A percentile compares a stretch with the other conserved stretches of the same genome.
These are phyloP conservation scores for Podarcis cretensis DNA, from an alignment of 2,113 vertebrate species.

Conservation along the genomic window DNA sequence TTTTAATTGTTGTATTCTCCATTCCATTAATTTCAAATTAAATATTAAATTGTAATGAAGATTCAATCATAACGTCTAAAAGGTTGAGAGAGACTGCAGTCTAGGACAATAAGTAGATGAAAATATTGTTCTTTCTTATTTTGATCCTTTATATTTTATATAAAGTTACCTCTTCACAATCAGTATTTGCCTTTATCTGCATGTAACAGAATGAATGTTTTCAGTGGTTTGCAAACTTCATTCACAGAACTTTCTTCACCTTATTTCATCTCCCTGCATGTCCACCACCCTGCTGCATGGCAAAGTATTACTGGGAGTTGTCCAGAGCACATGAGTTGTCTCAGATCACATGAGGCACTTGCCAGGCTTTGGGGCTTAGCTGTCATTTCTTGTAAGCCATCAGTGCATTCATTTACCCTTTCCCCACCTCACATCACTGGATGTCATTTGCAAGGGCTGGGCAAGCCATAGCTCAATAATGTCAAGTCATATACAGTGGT, in stretches of 20 bases:
- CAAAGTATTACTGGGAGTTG: neutral
- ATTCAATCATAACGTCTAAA: constrained; percentile 55
- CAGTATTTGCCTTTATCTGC: neutral
- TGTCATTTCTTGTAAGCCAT: no score
- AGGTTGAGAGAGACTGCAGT: constrained; percentile 34
- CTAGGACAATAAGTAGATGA: neutral
- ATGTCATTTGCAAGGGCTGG: neutral
- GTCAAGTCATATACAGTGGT: neutral
- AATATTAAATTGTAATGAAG: constrained; percentile 65
- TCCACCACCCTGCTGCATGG: neutral
- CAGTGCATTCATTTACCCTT: neutral
- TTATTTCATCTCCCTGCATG: neutral
- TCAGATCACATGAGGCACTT: neutral
- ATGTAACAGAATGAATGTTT: neutral
- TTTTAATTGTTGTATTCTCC: constrained; percentile 67
- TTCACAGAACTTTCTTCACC: no score
- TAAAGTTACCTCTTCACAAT: neutral
- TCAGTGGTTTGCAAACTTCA: neutral
- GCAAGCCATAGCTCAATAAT: neutral
- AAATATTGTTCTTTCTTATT: constrained; percentile 34
- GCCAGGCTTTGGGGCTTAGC: neutral
- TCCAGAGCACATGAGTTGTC: neutral
- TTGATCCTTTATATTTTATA: neutral
- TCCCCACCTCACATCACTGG: neutral
- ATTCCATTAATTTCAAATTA: constrained; percentile 73